Base-by-base conservation (phyloP, 2,797 vertebrate genomes). In the Pagetopsis macropterus region DNA sequence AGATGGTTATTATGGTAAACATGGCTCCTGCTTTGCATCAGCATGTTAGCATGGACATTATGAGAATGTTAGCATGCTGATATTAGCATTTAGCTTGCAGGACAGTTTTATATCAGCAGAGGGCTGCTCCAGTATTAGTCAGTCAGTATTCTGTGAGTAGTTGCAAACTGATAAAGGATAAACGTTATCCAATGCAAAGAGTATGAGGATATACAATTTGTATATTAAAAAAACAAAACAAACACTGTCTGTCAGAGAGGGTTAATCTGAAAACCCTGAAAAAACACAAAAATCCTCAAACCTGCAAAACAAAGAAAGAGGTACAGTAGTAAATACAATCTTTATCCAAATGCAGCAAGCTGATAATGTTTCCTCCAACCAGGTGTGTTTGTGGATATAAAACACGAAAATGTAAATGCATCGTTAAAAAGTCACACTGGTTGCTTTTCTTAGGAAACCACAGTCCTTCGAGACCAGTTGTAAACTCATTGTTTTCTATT, bases 261-360 rank as follows among this genome's bases (percentile, higher is more conserved):
- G 46, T 17, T 27, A 62, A 57, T 56, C 31, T 11, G 45, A 11
- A 3, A 33, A 56, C n/a, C 11, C 4, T n/a, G 64, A 58, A 67
- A 41, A 57, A 9, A 19, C 17, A 8, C 17, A 64, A 46, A 21
- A 17, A 46, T 49, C 21, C 45, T 52, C 5, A 7, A 19, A 67
- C 54, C 40, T 13, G 31, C 7, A 31, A 51, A 57, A 72, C 51
- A 60, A 70, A 73, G 55, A 55, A 46, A 40, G 49, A 65, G 21
- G 41, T 5, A 17, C 23, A 27, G 23, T 27, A 27, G 23, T 72
- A 66, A 15, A 37, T 72, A 2, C 19, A 40, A 19, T 56, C 52
- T 63, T 70, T 75, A 83, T 83, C 71, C 50, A 77, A 70, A 48
- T 55, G 37, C 61, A 75, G 55, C 79, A 83, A 75, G 44, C 44